Percentiles rank a stretch among this genome's conserved stretches.
Conservation (phyloP, 2,888 invertebrate genomes). For the Chrysina gloriosa region DNA sequence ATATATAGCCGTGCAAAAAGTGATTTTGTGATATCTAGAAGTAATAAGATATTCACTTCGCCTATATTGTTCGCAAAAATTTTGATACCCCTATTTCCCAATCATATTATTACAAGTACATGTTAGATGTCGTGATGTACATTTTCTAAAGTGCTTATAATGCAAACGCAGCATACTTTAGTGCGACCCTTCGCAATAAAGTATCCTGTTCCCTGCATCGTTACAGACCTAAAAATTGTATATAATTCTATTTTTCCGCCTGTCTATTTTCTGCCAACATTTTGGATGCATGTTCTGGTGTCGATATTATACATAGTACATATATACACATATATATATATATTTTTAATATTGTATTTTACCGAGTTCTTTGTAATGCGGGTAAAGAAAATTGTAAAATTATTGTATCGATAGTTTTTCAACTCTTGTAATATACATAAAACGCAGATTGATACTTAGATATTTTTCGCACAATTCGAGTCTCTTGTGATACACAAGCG, state of each 20-base stretch:
- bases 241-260: constrained; percentile 16
- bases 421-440: not conserved
- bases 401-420: not conserved
- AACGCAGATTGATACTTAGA: constrained; percentile 20
- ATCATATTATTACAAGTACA: not conserved
- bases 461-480: constrained; percentile 26
- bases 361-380: constrained; percentile 36
- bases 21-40: constrained; percentile 23
- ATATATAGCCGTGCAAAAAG: constrained; percentile 14
- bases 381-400: constrained; percentile 31
- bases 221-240: constrained; percentile 2
- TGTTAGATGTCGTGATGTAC: not conserved
- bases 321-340: constrained; percentile 12
- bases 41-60: not conserved
- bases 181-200: not conserved
- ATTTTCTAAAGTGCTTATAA: not conserved
- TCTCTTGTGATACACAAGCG: constrained; percentile 30
- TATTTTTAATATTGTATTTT: constrained; percentile 37
- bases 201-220: not conserved
- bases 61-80: not conserved
- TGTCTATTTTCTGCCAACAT: constrained; percentile 15
- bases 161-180: not conserved
- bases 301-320: constrained; percentile 18
- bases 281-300: constrained; percentile 21
- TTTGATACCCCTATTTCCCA: not conserved